A percentile compares a stretch with the other conserved stretches of the same genome.
Evolutionary conservation across 2,797 vertebrate species (phyloP).

Genomic region (Sebastes minor): DNA sequence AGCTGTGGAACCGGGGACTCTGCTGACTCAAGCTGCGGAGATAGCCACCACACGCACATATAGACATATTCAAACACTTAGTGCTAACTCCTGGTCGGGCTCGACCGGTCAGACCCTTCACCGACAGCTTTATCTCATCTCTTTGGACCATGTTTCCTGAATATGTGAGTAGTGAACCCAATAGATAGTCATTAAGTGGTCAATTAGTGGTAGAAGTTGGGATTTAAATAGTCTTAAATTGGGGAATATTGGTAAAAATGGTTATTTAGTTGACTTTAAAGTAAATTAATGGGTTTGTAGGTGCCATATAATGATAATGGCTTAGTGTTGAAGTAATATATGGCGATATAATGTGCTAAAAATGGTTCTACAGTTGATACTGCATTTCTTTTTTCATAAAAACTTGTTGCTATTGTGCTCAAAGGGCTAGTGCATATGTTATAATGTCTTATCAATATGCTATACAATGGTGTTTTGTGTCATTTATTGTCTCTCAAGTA

Average conservation of each 20-base stretch:
- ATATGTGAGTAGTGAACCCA: conserved; percentile 64
- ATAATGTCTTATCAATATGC: background rate
- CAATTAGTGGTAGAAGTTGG: background rate
- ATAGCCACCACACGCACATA: background rate
- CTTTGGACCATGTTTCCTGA: conserved; percentile 74
- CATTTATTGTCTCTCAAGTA: background rate
- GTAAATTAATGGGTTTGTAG: background rate
- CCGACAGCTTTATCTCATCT: conserved; percentile 1
- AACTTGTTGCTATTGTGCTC: background rate
- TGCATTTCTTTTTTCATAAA: background rate
- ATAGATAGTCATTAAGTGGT: background rate
- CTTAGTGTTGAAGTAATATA: background rate
- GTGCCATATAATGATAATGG: background rate
- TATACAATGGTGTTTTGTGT: background rate
- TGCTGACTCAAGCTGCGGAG: conserved; percentile 11
- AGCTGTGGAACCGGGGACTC: conserved; percentile 23
- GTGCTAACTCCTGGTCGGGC: background rate
- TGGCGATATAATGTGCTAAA: background rate
- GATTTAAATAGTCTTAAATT: background rate
- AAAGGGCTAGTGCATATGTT: background rate
- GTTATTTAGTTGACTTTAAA: background rate
- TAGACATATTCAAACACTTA: background rate
- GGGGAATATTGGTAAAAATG: background rate
- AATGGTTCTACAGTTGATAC: background rate
- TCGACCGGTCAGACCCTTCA: conserved; percentile 3